Base-by-base conservation (phyloP, 2,797 vertebrate species). In the Neostethus bicornis region DNA sequence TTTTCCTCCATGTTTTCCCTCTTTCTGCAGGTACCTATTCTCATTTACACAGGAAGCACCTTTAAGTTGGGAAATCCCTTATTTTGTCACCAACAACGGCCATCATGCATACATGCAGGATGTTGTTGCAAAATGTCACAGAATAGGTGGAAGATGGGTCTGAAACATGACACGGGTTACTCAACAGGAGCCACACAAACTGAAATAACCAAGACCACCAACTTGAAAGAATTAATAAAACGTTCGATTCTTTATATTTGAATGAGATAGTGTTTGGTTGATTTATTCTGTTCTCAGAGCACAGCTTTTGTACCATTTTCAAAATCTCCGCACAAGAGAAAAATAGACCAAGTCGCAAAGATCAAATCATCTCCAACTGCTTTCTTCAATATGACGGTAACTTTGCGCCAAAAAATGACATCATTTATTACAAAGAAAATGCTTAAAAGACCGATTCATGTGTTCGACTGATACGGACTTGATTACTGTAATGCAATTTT, bases 11-110 rank as follows among this genome's bases (percentile, higher is more conserved):
- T 2, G 20, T 13, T 43, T 25, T 14, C 8, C 51, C 24, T 13
- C 12, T 12, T 26, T 6, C 9, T 60, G 24, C 72, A 81, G 73
- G 75, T 79, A 72, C 16, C 19, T 16, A 20, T 32, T 61, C 43
- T 47, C 51, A 49, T 34, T 39, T 49, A 55, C 43, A 79, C 76
- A 91, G 90, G 91, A 90, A 88, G 64, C 88, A 88, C 87, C 84
- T 90, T 90, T 74, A 43, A 38, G n/a, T 71, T 70, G 58, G 84
- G 86, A 81, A 86, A 84, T 64, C 61, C 54, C 47, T 45, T 10
- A 28, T 61, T 50, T 57, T 70, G 46, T 64, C 71, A 46, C 25
- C 2, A 4, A 64, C 48, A 79, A 78, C 77, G 53, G 77, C 73
- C 24, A 1, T 9, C 16, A 38, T 25, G 37, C 17, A 8, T 19